Evolutionary conservation across 2,113 vertebrate species (phyloP).

Genomic region (Nesoenas mayeri): DNA sequence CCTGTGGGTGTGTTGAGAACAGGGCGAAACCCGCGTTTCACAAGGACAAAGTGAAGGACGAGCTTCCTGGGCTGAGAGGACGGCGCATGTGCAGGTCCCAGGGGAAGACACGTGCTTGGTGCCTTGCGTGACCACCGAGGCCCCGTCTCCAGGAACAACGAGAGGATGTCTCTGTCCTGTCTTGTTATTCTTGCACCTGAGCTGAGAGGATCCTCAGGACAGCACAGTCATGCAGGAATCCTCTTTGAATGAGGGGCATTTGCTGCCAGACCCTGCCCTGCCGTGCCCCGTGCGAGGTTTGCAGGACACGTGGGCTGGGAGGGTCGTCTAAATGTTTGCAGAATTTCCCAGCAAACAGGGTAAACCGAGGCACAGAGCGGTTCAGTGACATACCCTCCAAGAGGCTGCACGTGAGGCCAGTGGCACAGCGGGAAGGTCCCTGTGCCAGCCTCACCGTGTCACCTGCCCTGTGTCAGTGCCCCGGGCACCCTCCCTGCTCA

Average conservation of each 20-base stretch:
- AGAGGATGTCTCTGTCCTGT: not conserved
- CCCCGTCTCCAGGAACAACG: not conserved
- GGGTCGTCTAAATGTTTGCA: not conserved
- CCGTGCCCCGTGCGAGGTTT: not conserved
- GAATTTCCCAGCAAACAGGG: not conserved
- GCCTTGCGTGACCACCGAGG: not conserved
- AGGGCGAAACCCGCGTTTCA: not conserved
- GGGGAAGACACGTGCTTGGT: not conserved
- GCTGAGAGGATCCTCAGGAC: not conserved
- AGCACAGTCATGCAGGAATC: not conserved
- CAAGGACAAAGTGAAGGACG: not conserved
- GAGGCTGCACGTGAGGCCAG: not conserved
- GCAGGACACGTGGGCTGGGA: not conserved
- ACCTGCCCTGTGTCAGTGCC: not conserved
- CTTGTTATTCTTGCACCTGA: not conserved
- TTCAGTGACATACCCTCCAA: not conserved
- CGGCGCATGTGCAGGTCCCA: not conserved
- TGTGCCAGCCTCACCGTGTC: not conserved
- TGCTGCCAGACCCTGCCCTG: not conserved
- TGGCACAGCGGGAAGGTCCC: not conserved
- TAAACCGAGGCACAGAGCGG: not conserved
- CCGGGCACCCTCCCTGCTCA: not conserved
- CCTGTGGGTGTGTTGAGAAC: rapidly evolving
- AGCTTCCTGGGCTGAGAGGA: not conserved
- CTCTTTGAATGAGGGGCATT: not conserved